Evolutionary conservation across 2,888 invertebrate genomes (phyloP), one percentile per base, ranked within the genome.

Genomic region (Cephus spinipes): DNA sequence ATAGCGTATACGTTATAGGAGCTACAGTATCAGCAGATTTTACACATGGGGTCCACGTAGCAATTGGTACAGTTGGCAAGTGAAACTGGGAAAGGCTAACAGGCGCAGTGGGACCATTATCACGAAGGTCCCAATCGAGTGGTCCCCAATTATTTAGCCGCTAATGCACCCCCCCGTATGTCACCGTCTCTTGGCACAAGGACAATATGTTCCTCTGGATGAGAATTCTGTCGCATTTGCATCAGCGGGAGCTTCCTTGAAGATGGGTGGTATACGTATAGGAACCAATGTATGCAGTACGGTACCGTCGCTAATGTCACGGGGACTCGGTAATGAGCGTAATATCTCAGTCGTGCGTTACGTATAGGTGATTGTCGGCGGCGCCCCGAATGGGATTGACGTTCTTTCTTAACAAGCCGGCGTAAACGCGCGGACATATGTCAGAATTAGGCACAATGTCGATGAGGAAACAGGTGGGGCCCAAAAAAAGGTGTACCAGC

Each of bases 31-130:
- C 23, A 55, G 55, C 55, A 23, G 55, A 55, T 55, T 55, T 55
- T 23, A 23, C 23, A 55, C 23, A 71, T 73, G 74, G 79, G 78
- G 81, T 77, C 74, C 34, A 31, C 31, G 71, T 31, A 81, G 85
- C 88, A 87, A 88, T 89, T 87, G 84, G 87, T 86, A 84, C 87
- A 87, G 86, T 87, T 85, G 86, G 86, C 84, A 79, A 81, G 77
- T 77, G 81, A 79, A 84, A 83, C 80, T 83, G 81, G 80, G 76
- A 83, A 80, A 83, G 86, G 81, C 86, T 90, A 90, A 91, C 89
- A 87, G 89, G 85, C 90, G 89, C 89, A 82, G 79, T 80, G 91
- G 90, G 91, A 91, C 90, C 87, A 90, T 90, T 91, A 23, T 55
- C 85, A 86, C 84, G 83, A 85, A 83, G 85, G 84, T 85, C 82